Base-by-base conservation (phyloP, 2,113 vertebrate genomes). In the Murina feae region DNA sequence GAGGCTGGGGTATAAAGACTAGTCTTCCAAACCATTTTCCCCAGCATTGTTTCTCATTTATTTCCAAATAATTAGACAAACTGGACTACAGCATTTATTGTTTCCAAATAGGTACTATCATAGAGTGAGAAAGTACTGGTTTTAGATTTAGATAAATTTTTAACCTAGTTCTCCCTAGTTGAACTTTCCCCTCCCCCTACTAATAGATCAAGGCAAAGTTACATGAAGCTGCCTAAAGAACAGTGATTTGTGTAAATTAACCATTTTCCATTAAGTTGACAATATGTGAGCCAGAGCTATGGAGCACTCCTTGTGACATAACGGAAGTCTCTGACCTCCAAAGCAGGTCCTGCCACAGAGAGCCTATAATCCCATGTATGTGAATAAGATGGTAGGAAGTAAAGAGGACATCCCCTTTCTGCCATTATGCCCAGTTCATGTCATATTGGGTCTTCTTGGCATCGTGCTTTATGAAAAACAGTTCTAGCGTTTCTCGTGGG, bases 231-330 rank as follows among this genome's bases (percentile, higher is more conserved):
- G 10, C 17, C n/a, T 49, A 80, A 28, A 51, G 30, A 68, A 72
- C 9, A 25, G 3, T 2, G 2, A 1, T 80, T 49, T 80, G 86
- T 66, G 47, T 76, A 32, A 47, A 21, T 39, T 21, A 30, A 20
- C 28, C 8, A 68, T 30, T 79, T 16, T 25, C 58, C 10, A 13
- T 6, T 18, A 2, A 25, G 2, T 49, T 86, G 58, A 51, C 53
- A 71, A 23, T 13, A 7, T 4, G 4, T 44, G 25, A 39, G 9
- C 5, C 6, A 35, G 30, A 21, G 14, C 3, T 10, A 21, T 0
- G 12, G 5, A 9, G 0, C 2, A 3, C 13, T 58, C 71, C 4
- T 28, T 60, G 3, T 18, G 39, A 53, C 11, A 35, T 1, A 51
- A 12, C 4, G n/a, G 30, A 78, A 4, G 2, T 20, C 14, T 35